These are phyloP conservation scores for Cacatua alba DNA, from an alignment of 2,113 vertebrate genomes.

Conservation along the genomic window DNA sequence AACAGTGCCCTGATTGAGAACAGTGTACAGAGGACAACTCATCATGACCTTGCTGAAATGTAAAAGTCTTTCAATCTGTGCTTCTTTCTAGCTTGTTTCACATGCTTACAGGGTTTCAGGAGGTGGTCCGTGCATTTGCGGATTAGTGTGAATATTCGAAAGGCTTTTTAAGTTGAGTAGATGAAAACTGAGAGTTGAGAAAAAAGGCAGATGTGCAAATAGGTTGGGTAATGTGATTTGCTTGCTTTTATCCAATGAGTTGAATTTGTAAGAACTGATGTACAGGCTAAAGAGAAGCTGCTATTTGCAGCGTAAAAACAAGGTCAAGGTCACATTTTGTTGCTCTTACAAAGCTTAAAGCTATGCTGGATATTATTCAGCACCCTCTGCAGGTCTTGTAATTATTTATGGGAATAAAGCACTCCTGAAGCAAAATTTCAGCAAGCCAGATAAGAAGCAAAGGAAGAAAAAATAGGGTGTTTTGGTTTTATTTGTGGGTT, in stretches of 20 bases:
- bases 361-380: not conserved
- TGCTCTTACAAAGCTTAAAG: not conserved
- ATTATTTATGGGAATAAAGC: not conserved
- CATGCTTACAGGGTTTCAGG: not conserved
- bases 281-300: not conserved
- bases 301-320: not conserved
- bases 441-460: not conserved
- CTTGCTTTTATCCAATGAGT: not conserved
- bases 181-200: not conserved
- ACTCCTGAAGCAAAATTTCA: not conserved
- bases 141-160: not conserved
- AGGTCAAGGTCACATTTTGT: not conserved
- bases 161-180: not conserved
- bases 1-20: not conserved
- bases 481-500: not conserved
- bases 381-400: not conserved
- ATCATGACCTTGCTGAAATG: constrained; percentile 2
- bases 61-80: not conserved
- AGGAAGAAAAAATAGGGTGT: not conserved
- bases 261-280: not conserved
- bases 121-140: not conserved
- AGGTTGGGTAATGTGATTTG: not conserved
- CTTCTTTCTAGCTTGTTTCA: constrained; percentile 19
- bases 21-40: not conserved
- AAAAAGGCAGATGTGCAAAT: not conserved